Base-by-base conservation (phyloP, 1,140 invertebrate genomes). In the Druon quercuslanigerum region DNA sequence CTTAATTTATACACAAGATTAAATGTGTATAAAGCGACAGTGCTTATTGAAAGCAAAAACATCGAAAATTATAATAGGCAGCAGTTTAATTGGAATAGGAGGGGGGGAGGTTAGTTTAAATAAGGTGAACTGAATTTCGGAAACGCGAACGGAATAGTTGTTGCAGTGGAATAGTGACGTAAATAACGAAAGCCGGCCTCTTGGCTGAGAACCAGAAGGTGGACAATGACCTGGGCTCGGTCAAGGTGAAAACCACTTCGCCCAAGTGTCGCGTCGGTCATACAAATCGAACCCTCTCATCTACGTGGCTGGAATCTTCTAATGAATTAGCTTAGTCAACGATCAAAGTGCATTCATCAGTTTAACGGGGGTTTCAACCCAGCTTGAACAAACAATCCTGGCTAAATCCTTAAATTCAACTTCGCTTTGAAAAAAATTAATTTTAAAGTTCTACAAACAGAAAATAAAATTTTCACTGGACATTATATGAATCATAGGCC, bases 201-300 rank as follows among this genome's bases (percentile, higher is more conserved):
- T 75, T 74, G 73, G 19, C 51, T 51, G 74, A 76, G 77, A 79
- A 72, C 72, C 76, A 81, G 78, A 83, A 81, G 79, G 75, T 84
- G 83, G 81, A 82, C 83, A 82, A 85, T 85, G 82, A 86, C 84
- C 78, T 79, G 83, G 54, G 76, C 81, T 82, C 71, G 82, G 81
- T 86, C 85, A 86, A 86, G 85, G 84, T 86, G 84, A 86, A 79
- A 81, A 82, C 78, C 81, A 82, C 80, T 77, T 81, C 71, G 71
- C 75, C 77, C 72, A 82, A 75, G 75, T 75, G 76, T 75, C 72
- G 81, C 78, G 60, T 40, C 78, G 76, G 81, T 82, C 83, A 82
- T 84, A 84, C 74, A 57, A 84, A 84, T 80, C 76, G 79, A 82
- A 84, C 76, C 74, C 72, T 78, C 82, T 80, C 76, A 78, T 75